phyloP scores from a whole-genome alignment of 2,888 invertebrate species.

The Pollenia amentaria region DNA sequence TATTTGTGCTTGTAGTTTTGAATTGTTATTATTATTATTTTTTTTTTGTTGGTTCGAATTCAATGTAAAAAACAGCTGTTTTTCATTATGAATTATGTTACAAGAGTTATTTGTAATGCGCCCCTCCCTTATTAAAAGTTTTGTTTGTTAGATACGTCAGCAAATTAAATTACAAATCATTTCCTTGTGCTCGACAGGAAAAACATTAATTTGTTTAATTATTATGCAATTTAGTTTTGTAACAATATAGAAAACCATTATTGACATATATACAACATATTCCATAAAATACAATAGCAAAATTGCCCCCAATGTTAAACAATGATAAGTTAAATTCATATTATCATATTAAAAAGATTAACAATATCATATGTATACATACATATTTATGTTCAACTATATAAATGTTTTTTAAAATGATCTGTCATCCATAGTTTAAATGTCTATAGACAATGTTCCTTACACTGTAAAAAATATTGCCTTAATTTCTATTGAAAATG shows the following conservation, averaged over 20 bases:
- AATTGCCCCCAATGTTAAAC: no score
- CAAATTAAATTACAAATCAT: conserved; percentile 25
- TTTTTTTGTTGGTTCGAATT: conserved; percentile 55
- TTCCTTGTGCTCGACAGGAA: conserved; percentile 39
- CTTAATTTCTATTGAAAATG: no score
- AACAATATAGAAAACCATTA: background rate
- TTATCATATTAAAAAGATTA: no score
- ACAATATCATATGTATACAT: no score
- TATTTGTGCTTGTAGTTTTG: conserved; percentile 38
- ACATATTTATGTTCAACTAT: no score
- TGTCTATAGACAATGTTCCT: no score
- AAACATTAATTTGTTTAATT: conserved; percentile 53
- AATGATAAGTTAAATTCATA: no score
- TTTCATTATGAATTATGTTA: conserved; percentile 7
- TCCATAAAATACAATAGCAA: background rate
- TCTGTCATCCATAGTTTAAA: no score
- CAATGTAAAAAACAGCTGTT: conserved; percentile 55
- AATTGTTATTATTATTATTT: background rate
- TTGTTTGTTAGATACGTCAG: background rate
- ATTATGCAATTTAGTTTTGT: conserved; percentile 48
- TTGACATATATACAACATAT: background rate
- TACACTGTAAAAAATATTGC: no score
- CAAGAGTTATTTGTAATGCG: conserved; percentile 26
- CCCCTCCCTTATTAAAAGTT: conserved; percentile 27
- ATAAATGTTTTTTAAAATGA: no score